Percentiles rank a stretch among this genome's conserved stretches.
Conservation (phyloP, 2,888 invertebrate genomes). For the Papilio elwesi region DNA sequence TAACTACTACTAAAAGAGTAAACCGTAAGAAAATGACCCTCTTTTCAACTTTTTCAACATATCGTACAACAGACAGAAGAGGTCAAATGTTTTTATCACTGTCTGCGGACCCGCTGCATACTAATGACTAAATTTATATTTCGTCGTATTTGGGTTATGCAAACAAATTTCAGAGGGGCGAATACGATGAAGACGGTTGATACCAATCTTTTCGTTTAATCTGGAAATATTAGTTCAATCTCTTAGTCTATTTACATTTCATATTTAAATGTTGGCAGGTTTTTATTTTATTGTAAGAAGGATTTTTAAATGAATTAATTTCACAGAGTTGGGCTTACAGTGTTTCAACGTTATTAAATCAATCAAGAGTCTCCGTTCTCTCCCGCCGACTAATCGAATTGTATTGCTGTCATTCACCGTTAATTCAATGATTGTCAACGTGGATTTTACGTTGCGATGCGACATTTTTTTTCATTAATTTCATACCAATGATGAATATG, state of each 20-base stretch:
- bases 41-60: neutral
- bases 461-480: neutral
- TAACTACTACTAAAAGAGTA: no score
- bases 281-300: neutral
- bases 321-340: slow-evolving; percentile 11
- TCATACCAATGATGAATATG: neutral
- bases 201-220: neutral
- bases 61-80: neutral
- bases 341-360: slow-evolving; percentile 37
- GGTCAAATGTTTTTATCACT: slow-evolving; percentile 5
- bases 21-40: neutral
- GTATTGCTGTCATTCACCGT: slow-evolving; percentile 33
- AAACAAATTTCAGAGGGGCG: slow-evolving; percentile 22
- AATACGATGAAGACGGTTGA: neutral
- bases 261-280: neutral
- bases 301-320: slow-evolving; percentile 6
- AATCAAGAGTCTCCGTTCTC: slow-evolving; percentile 34
- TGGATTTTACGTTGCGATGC: slow-evolving; percentile 11
- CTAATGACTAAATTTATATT: slow-evolving; percentile 34
- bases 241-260: neutral
- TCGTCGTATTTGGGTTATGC: slow-evolving; percentile 20
- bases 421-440: slow-evolving; percentile 36
- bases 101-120: slow-evolving; percentile 17
- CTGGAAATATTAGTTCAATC: neutral
- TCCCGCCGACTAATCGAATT: slow-evolving; percentile 29